Evolutionary conservation across 2,113 vertebrate genomes (phyloP).

Genomic region (Clarias gariepinus): DNA sequence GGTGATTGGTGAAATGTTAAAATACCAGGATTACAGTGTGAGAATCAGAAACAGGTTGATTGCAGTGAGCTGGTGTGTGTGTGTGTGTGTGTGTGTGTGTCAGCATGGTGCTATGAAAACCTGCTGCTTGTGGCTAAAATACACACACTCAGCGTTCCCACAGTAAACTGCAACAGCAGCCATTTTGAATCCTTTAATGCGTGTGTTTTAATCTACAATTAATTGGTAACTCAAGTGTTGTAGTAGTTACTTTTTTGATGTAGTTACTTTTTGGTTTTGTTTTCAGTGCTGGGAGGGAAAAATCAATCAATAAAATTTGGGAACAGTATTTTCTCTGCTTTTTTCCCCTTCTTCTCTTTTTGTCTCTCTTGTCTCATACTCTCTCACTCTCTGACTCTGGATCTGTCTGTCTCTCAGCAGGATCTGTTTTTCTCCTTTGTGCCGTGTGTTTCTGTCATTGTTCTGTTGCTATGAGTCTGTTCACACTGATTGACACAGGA

Average conservation of each 20-base stretch:
- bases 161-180: background rate
- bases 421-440: constrained; percentile 32
- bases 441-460: constrained; percentile 22
- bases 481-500: constrained; percentile 37
- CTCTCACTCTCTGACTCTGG: background rate
- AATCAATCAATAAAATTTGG: constrained; percentile 39
- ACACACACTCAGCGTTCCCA: constrained; percentile 20
- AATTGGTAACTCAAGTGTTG: too few species aligned
- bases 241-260: background rate
- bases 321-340: constrained; percentile 26
- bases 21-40: too few species aligned
- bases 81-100: too few species aligned
- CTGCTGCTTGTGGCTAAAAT: constrained; percentile 14
- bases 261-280: background rate
- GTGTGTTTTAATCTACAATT: background rate
- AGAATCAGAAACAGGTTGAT: too few species aligned
- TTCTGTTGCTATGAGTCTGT: constrained; percentile 20
- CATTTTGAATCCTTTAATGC: constrained; percentile 8
- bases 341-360: background rate
- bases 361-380: background rate
- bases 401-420: background rate
- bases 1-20: too few species aligned
- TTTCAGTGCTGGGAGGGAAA: constrained; percentile 13
- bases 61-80: too few species aligned
- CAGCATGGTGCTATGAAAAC: constrained; percentile 16